These are phyloP conservation scores for Enteromius afrohamiltoni DNA, from an alignment of 2,797 vertebrate species.

Conservation along the genomic window DNA sequence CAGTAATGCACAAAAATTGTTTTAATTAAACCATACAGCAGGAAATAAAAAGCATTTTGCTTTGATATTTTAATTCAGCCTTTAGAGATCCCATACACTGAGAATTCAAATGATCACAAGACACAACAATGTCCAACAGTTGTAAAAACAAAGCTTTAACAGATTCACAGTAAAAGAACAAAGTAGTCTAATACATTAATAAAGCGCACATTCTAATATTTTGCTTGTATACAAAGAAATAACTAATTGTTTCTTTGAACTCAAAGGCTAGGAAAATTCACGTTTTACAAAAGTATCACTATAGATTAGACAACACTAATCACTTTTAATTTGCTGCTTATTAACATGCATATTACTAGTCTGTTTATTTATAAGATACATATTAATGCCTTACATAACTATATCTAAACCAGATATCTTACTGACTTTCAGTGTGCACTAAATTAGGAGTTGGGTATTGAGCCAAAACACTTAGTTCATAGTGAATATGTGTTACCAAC, in stretches of 20 bases:
- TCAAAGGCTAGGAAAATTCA: not conserved
- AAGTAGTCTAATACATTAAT: not conserved
- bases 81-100: not conserved
- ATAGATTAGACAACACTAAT: not conserved
- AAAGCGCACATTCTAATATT: not conserved
- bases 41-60: not conserved
- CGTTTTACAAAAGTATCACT: not conserved
- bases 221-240: not conserved
- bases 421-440: not conserved
- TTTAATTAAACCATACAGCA: not conserved
- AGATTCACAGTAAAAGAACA: not conserved
- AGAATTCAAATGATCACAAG: not conserved
- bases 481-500: not conserved
- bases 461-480: not conserved
- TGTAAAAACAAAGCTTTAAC: not conserved
- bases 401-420: not conserved
- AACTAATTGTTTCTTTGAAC: not conserved
- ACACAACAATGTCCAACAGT: not conserved
- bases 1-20: not conserved
- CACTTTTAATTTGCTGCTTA: not conserved
- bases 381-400: not conserved
- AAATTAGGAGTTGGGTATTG: not conserved
- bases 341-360: not conserved
- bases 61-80: not conserved
- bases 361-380: not conserved